These are phyloP conservation scores for Podarcis muralis DNA, from an alignment of 2,113 vertebrate genomes.

Conservation along the genomic window DNA sequence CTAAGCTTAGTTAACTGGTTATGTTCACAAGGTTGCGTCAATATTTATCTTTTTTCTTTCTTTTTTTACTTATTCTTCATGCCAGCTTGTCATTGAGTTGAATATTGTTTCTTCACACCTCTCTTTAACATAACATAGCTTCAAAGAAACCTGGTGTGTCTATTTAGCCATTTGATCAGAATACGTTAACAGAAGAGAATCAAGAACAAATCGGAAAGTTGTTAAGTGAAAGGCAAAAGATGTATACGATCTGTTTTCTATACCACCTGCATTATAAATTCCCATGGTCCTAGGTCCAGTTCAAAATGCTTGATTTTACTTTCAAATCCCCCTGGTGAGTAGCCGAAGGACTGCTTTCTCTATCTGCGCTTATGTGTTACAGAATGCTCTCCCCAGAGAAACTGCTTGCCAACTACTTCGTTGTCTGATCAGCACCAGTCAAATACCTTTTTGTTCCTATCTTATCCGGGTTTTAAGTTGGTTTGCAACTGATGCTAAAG, in stretches of 20 bases:
- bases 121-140: slow-evolving; percentile 41
- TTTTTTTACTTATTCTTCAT: slow-evolving; percentile 21
- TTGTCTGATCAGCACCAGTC: too few species aligned
- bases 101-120: slow-evolving; percentile 14
- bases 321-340: too few species aligned
- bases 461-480: neutral
- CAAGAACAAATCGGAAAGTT: slow-evolving; percentile 56
- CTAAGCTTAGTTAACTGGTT: neutral
- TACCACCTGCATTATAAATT: neutral
- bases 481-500: neutral
- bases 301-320: too few species aligned
- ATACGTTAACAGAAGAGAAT: slow-evolving; percentile 50
- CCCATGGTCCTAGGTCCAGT: neutral
- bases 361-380: too few species aligned
- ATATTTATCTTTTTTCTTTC: neutral
- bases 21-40: neutral
- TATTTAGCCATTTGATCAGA: slow-evolving; percentile 41
- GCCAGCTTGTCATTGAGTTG: neutral
- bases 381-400: too few species aligned
- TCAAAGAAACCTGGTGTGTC: slow-evolving; percentile 49
- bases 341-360: too few species aligned
- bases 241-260: too few species aligned
- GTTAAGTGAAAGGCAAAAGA: neutral
- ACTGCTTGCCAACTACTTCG: too few species aligned
- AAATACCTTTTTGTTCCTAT: too few species aligned